Evolutionary conservation across 2,113 vertebrate genomes (phyloP), one percentile per base, ranked within the genome.

Genomic region (Gymnorhina tibicen): DNA sequence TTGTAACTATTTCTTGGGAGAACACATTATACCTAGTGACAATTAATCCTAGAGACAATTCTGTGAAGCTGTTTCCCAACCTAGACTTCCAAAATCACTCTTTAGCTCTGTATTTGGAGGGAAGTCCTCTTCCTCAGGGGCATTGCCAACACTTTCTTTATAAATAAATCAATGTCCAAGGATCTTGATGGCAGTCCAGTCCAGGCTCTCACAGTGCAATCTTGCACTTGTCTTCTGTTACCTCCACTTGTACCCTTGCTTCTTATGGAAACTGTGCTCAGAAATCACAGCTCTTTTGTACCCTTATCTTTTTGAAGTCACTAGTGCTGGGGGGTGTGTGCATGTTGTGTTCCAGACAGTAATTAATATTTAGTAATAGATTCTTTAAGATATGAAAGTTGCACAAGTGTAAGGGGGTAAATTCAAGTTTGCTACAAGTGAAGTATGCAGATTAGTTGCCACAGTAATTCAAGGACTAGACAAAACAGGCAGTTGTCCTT

Each of bases 391-490:
- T 55, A 83, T 1, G 20, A 30, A 70, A 70, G 32, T 50, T 74
- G 68, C 55, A 42, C 32, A 66, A 86, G 53, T 11, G 27, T 33
- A 44, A 28, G 16, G 6, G 17, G 12, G 39, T 79, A 41, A 53
- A 80, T 32, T 90, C 28, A 76, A 35, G 50, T 55, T 74, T 83
- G 28, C 30, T 70, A 26, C 4, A 46, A 86, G 68, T 37, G 35
- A 53, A 80, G 86, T 33, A 89, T 92, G 86, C 52, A 86, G 76
- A 91, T 92, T 33, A 95, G 91, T 75, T 91, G 75, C 59, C 68
- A 55, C 87, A 83, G 50, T 59, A 96, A 86, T 64, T 83, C 59
- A 89, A 62, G 35, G 49, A 70, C 66, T 13, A 89, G 66, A 94
- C 90, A 82, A 93, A 93, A 84, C 44, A 69, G 88, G 68, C 88